Evolutionary conservation across 2,113 vertebrate genomes (phyloP).

Genomic region (Austrofundulus limnaeus): DNA sequence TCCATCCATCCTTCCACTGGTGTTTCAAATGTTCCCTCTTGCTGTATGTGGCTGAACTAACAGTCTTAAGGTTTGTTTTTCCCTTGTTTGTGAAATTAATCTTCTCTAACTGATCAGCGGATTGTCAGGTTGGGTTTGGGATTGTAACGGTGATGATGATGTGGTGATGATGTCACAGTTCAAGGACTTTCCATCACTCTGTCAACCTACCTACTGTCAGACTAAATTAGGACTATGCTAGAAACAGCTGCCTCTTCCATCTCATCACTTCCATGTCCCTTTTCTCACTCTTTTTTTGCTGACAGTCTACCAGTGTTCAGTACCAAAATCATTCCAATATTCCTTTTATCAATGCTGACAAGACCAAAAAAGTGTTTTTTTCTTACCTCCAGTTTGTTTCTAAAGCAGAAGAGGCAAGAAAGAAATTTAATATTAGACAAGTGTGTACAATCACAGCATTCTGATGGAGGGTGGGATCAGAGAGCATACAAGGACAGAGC

Average conservation of each 20-base stretch:
- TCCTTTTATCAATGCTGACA: slow-evolving; percentile 58
- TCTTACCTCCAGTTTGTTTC: slow-evolving; percentile 44
- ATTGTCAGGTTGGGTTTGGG: slow-evolving; percentile 50
- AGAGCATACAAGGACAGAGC: slow-evolving; percentile 19
- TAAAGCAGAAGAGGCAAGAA: slow-evolving; percentile 27
- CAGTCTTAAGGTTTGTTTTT: slow-evolving; percentile 46
- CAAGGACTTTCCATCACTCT: slow-evolving; percentile 32
- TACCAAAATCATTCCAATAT: slow-evolving; percentile 45
- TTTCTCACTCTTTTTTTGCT: slow-evolving; percentile 48
- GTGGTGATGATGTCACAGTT: slow-evolving; percentile 44
- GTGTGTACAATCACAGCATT: slow-evolving; percentile 24
- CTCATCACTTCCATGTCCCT: slow-evolving; percentile 42
- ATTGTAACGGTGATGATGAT: slow-evolving; percentile 9
- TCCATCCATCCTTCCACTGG: slow-evolving; percentile 53
- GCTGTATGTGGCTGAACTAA: slow-evolving; percentile 56
- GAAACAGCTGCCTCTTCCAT: slow-evolving; percentile 32
- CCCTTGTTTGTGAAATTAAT: slow-evolving; percentile 50
- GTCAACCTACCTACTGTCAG: slow-evolving; percentile 38
- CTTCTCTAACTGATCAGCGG: slow-evolving; percentile 46
- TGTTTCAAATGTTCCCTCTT: slow-evolving; percentile 40
- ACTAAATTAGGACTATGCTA: slow-evolving; percentile 50
- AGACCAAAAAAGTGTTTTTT: slow-evolving; percentile 51
- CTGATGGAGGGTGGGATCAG: slow-evolving; percentile 6
- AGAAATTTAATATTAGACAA: slow-evolving; percentile 28
- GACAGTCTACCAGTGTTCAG: slow-evolving; percentile 41